Conservation (phyloP, 2,888 invertebrate species). For the Mythimna vitellina region DNA sequence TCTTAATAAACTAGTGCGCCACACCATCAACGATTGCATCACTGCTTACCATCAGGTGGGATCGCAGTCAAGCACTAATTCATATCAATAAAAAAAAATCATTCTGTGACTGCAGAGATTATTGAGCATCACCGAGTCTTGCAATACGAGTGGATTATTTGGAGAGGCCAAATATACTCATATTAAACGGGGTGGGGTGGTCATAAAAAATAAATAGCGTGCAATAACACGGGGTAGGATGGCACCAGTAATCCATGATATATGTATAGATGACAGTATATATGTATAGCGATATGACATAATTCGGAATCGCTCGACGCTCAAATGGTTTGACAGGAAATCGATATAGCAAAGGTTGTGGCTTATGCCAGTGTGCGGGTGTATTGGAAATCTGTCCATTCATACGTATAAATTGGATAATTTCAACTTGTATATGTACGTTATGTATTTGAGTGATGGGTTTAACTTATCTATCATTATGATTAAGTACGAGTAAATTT, state of each 20-base stretch:
- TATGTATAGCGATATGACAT: constrained; percentile 61
- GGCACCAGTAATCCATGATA: constrained; percentile 57
- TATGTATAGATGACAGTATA: constrained; percentile 32
- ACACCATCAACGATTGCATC: too few relatives aligned
- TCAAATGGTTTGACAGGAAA: constrained; percentile 66
- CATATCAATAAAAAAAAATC: neutral
- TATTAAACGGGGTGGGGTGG: constrained; percentile 55
- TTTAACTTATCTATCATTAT: constrained; percentile 5
- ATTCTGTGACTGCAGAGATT: constrained; percentile 48
- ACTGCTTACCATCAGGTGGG: too few relatives aligned
- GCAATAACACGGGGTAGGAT: constrained; percentile 63
- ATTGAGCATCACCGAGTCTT: constrained; percentile 40
- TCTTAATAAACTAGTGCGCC: too few relatives aligned
- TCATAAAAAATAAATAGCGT: constrained; percentile 67
- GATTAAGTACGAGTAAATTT: constrained; percentile 15
- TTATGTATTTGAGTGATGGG: constrained; percentile 19
- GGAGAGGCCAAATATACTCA: constrained; percentile 57
- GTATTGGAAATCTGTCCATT: constrained; percentile 53
- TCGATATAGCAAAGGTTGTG: constrained; percentile 67
- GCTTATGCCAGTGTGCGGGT: constrained; percentile 46
- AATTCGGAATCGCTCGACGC: constrained; percentile 64
- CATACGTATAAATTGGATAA: constrained; percentile 52
- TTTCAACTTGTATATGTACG: constrained; percentile 36
- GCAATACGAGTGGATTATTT: constrained; percentile 62
- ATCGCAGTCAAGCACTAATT: too few relatives aligned